phyloP scores from a whole-genome alignment of 2,888 invertebrate genomes.

The Calliphora vomitoria region DNA sequence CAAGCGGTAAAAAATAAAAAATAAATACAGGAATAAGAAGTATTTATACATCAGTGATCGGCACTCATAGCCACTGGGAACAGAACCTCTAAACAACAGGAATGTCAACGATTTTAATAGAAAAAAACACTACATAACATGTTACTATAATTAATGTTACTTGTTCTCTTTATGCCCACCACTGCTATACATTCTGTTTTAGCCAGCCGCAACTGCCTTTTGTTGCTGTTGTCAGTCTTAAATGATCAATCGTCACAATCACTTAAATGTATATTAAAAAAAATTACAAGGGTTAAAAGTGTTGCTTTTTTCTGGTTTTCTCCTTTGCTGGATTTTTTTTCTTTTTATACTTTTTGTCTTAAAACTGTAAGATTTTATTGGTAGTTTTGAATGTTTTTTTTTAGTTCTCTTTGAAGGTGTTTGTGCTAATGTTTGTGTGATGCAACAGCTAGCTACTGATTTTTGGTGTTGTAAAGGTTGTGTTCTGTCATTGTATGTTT shows the following conservation, averaged over 20 bases:
- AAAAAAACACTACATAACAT: too few relatives aligned
- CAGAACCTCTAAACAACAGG: too few relatives aligned
- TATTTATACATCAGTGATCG: neutral
- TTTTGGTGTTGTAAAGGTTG: neutral
- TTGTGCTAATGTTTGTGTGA: neutral
- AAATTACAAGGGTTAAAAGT: constrained; percentile 57
- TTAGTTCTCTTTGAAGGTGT: neutral
- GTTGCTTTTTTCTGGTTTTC: neutral
- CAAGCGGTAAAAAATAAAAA: neutral
- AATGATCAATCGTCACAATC: constrained; percentile 82
- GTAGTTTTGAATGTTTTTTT: neutral
- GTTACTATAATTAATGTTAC: too few relatives aligned
- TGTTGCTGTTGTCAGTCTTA: constrained; percentile 67
- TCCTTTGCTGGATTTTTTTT: neutral
- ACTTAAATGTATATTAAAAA: constrained; percentile 63
- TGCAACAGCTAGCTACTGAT: constrained; percentile 12
- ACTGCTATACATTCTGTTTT: neutral
- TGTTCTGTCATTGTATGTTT: constrained; percentile 24
- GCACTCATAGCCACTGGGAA: too few relatives aligned
- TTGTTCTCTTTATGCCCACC: too few relatives aligned
- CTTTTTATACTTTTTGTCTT: neutral
- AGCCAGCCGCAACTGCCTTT: neutral
- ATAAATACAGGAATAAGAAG: neutral
- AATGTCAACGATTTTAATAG: too few relatives aligned
- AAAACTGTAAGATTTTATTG: neutral